Base-by-base conservation (phyloP, 1,140 invertebrate species). In the Euborellia annulipes region DNA sequence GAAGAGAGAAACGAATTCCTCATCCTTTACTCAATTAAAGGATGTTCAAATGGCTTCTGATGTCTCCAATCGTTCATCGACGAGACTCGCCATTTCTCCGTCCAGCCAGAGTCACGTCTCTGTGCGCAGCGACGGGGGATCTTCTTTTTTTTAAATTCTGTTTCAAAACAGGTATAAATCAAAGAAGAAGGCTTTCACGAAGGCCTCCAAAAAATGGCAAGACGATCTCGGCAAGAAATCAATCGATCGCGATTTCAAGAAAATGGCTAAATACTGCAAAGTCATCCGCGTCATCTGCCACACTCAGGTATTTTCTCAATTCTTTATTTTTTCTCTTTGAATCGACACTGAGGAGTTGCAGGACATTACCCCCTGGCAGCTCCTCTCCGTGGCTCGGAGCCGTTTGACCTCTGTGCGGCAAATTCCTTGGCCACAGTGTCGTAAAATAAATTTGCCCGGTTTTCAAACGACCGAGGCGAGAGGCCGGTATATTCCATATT, bases 161-260 rank as follows among this genome's bases (percentile, higher is more conserved):
- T 11, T 27, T 27, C n/a, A 27, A 43, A 39, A 51, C 60, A 98
- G 95, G 96, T 97, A 94, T 71, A 92, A 93, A 68, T 94, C 88
- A 62, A 97, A 98, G 79, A 98, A 98, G 89, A 98, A 97, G 88
- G 96, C 96, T 54, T 99, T 98, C 67, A 92, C 91, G 48, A 98
- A 98, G 67, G 79, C 88, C 45, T 84, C 86, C 59, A 97, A 97
- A 73, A 98, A 98, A 66, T 99, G 95, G 94, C 80, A 88, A 57
- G 94, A 98, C 75, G 82, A 90, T 54, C 73, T 87, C 49, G 95
- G 96, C 36, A 86, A 85, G 62, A 94, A 96, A 66, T 86, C 88
- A 43, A 98, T 99, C 64, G 91, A 98, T 52, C 84, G 84, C 50
- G 91, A 98, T 58, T 83, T 99, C 53, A 82, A 81, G 61, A 97